phyloP scores from a whole-genome alignment of 2,888 invertebrate genomes.

The Drosophila neonasuta region DNA sequence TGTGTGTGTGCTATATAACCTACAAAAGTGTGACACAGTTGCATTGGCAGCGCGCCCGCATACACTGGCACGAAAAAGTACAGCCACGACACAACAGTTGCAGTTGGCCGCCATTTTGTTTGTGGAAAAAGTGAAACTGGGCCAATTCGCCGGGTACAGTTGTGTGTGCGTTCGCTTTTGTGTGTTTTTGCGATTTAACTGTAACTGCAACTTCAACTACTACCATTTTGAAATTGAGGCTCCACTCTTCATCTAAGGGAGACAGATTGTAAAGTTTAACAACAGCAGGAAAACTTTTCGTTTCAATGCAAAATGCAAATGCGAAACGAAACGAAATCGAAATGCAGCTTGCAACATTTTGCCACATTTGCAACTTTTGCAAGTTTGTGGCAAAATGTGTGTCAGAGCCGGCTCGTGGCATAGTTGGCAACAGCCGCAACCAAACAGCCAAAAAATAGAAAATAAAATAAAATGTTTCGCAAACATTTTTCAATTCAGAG shows the following conservation, averaged over 20 bases:
- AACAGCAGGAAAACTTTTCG: no score
- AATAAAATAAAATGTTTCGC: constrained; percentile 51
- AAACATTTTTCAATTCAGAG: constrained; percentile 56
- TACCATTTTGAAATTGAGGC: neutral
- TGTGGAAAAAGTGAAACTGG: constrained; percentile 69
- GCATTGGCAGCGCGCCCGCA: constrained; percentile 53
- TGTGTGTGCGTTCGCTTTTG: constrained; percentile 34
- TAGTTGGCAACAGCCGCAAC: constrained; percentile 50
- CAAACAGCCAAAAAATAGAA: constrained; percentile 38
- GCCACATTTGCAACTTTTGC: constrained; percentile 40
- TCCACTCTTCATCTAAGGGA: constrained; percentile 24
- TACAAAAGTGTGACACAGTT: constrained; percentile 67
- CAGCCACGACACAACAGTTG: constrained; percentile 76
- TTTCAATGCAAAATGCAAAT: neutral
- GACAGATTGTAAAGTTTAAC: constrained; percentile 34
- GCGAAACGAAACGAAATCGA: constrained; percentile 66
- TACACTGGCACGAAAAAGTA: constrained; percentile 64
- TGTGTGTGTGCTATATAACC: constrained; percentile 51
- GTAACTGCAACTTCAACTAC: constrained; percentile 1
- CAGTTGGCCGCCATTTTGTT: constrained; percentile 75
- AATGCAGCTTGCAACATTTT: constrained; percentile 48
- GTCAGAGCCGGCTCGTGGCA: constrained; percentile 68
- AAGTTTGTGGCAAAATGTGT: constrained; percentile 48
- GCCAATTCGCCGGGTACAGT: constrained; percentile 66
- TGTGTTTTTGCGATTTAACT: no score